These are phyloP conservation scores for Bombus breviceps DNA, from an alignment of 1,140 invertebrate species.

Conservation along the genomic window DNA sequence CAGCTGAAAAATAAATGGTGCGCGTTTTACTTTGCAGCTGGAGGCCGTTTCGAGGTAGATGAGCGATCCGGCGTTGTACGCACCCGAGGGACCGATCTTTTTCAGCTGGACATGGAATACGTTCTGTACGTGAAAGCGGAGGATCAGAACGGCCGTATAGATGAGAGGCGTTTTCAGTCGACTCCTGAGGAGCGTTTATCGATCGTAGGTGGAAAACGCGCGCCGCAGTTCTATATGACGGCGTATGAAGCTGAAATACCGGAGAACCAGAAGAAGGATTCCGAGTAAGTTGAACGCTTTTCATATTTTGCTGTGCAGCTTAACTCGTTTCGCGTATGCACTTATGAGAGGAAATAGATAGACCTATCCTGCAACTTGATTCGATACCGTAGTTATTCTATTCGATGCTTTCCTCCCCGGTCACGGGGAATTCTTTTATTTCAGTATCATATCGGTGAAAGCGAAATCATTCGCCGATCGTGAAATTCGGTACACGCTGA, in stretches of 20 bases:
- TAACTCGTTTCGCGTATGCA: neutral
- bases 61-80: slow-evolving; percentile 96
- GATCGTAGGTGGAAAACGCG: slow-evolving; percentile 96
- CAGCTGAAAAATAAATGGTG: slow-evolving; percentile 8
- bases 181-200: slow-evolving; percentile 95
- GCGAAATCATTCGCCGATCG: slow-evolving; percentile 97
- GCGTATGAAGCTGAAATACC: slow-evolving; percentile 97
- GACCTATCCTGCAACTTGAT: too few species aligned
- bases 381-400: too few species aligned
- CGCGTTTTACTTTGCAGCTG: slow-evolving; percentile 81
- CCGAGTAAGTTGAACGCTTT: slow-evolving; percentile 87
- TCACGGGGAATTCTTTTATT: neutral
- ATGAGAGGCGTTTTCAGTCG: slow-evolving; percentile 94
- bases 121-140: slow-evolving; percentile 97
- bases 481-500: slow-evolving; percentile 96
- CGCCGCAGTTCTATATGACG: slow-evolving; percentile 96
- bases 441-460: slow-evolving; percentile 97
- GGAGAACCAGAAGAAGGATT: slow-evolving; percentile 97
- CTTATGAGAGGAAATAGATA: too few species aligned
- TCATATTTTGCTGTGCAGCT: accelerated
- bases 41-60: slow-evolving; percentile 93
- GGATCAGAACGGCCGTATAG: slow-evolving; percentile 95
- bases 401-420: too few species aligned
- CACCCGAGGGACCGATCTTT: slow-evolving; percentile 94
- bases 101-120: slow-evolving; percentile 98